Base-by-base conservation (phyloP, 2,888 invertebrate species). In the Neoaliturus tenellus region DNA sequence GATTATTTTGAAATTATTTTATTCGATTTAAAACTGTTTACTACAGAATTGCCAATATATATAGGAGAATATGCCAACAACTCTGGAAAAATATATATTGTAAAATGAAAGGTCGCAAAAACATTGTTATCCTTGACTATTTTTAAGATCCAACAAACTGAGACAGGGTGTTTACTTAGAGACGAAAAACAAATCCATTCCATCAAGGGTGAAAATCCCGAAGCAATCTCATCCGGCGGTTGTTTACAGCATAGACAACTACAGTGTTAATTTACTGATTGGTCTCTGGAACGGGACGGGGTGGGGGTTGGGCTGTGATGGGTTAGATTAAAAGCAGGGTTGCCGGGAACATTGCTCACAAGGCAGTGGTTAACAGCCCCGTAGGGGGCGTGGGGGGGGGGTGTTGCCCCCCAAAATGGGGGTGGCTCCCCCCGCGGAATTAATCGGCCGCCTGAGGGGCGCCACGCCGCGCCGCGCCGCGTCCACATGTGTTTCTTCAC, bases 261-360 rank as follows among this genome's bases (percentile, higher is more conserved):
- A 71, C 71, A 39, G 71, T 71, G 71, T 71, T 71, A 71, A 71
- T 71, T 71, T 71, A 71, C 71, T 71, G 71, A 71, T 71, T 71
- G 71, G 71, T 71, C 69, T 31, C 10, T 33, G 8, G 31, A n/a
- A n/a, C 12, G n/a, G 69, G 69, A 5, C n/a, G 35, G 71, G 20
- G n/a, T n/a, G 71, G 35, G 71, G 28, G 10, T 28, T 6, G 67
- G 58, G 67, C 31, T 67, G 71, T 23, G 51, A 51, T 31, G 71
- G 71, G 33, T 71, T 71, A 20, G 71, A 71, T 71, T 71, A 71
- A 71, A 71, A 71, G 71, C 71, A 71, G 41, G 71, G 23, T 35
- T 71, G 71, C 39, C 35, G 71, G 35, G 41, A 71, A 71, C 71
- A 71, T 71, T 71, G 71, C 71, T 39, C 71, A 39, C 71, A 39